Evolutionary conservation across 2,888 invertebrate species (phyloP).

Genomic region (Abrostola tripartita): DNA sequence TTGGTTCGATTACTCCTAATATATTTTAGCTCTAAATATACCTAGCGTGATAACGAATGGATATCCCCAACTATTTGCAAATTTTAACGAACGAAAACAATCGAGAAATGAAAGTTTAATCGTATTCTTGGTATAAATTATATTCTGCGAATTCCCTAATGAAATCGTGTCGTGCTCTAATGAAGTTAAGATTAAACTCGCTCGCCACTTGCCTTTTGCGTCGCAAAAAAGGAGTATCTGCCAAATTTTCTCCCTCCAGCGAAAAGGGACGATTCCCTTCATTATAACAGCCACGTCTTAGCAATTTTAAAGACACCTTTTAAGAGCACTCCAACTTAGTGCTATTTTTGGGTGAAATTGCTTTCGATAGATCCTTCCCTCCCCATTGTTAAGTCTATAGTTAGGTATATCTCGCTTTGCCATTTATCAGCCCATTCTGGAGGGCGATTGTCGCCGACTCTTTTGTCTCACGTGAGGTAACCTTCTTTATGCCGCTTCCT

Average conservation of each 20-base stretch:
- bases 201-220: conserved; percentile 53
- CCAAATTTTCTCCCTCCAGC: conserved; percentile 49
- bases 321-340: conserved; percentile 71
- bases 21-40: too few species aligned
- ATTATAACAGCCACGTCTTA: conserved; percentile 72
- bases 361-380: conserved; percentile 63
- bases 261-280: conserved; percentile 68
- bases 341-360: conserved; percentile 69
- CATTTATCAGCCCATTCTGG: conserved; percentile 68
- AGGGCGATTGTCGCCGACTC: conserved; percentile 59
- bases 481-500: conserved; percentile 62
- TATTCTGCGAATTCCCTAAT: conserved; percentile 42
- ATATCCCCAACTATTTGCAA: too few species aligned
- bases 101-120: conserved; percentile 44
- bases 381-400: conserved; percentile 57
- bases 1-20: too few species aligned
- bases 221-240: conserved; percentile 53
- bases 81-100: conserved; percentile 27
- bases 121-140: conserved; percentile 49
- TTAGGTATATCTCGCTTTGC: conserved; percentile 56
- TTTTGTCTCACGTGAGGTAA: conserved; percentile 70
- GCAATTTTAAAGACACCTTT: conserved; percentile 77
- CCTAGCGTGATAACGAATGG: too few species aligned
- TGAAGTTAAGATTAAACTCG: conserved; percentile 55
- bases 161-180: conserved; percentile 54